phyloP scores from a whole-genome alignment of 2,113 vertebrate genomes.

The Chascanopsetta lugubris region DNA sequence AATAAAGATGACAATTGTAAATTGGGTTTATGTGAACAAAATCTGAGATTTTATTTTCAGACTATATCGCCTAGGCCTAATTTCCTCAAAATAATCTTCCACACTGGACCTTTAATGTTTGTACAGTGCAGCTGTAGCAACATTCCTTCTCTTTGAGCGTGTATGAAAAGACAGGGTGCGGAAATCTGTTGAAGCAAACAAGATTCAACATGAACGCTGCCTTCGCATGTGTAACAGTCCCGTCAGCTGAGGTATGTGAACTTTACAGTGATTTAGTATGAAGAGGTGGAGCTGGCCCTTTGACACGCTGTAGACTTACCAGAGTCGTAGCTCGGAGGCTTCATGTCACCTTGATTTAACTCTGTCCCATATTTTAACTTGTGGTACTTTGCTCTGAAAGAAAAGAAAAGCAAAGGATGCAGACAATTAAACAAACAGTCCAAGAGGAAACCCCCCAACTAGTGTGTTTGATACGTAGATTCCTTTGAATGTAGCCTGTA shows the following conservation, averaged over 20 bases:
- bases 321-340: slow-evolving; percentile 96
- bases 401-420: slow-evolving; percentile 36
- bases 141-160: slow-evolving; percentile 1
- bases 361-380: slow-evolving; percentile 99
- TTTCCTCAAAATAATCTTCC: too few species aligned
- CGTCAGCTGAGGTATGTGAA: slow-evolving; percentile 60
- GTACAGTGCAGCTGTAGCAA: neutral
- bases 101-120: too few species aligned
- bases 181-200: slow-evolving; percentile 51
- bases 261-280: slow-evolving; percentile 43
- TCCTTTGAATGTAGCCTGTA: neutral
- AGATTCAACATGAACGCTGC: slow-evolving; percentile 56
- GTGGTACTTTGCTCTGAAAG: slow-evolving; percentile 94
- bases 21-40: too few species aligned
- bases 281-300: slow-evolving; percentile 19
- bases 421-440: slow-evolving; percentile 35
- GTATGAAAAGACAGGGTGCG: slow-evolving; percentile 27
- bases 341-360: slow-evolving; percentile 98
- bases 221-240: slow-evolving; percentile 17
- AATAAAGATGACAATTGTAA: too few species aligned
- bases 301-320: slow-evolving; percentile 82
- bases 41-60: too few species aligned
- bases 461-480: too few species aligned
- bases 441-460: too few species aligned
- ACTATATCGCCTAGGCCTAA: too few species aligned